phyloP scores from a whole-genome alignment of 2,797 vertebrate genomes.

The Myotis vivesi region DNA sequence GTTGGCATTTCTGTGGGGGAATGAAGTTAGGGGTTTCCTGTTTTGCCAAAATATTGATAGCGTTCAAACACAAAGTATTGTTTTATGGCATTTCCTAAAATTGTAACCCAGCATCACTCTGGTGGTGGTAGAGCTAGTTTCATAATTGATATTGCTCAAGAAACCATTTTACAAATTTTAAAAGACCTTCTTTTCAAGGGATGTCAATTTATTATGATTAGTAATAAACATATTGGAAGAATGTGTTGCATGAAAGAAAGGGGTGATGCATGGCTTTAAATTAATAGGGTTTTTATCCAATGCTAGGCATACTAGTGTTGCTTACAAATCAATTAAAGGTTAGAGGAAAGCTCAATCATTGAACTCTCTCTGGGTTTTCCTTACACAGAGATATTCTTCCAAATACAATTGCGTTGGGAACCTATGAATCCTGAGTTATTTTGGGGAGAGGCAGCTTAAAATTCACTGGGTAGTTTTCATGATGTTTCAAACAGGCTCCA shows the following conservation, averaged over 20 bases:
- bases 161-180: conserved; percentile 31
- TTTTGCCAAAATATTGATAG: not conserved
- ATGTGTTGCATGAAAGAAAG: conserved; percentile 31
- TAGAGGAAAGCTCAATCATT: conserved; percentile 6
- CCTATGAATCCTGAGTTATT: conserved; percentile 27
- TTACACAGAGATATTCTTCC: conserved; percentile 30
- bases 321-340: conserved; percentile 56
- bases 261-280: conserved; percentile 37
- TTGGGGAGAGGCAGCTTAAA: conserved; percentile 12
- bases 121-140: not conserved
- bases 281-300: conserved; percentile 45
- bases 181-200: conserved; percentile 41
- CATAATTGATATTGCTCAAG: not conserved
- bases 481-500: conserved; percentile 12
- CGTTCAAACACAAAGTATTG: not conserved
- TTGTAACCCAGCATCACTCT: not conserved
- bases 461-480: conserved; percentile 41
- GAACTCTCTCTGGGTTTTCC: conserved; percentile 13
- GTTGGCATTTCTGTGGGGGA: not conserved
- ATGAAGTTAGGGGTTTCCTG: not conserved
- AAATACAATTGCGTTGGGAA: conserved; percentile 11
- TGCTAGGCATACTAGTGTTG: not conserved
- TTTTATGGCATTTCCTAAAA: not conserved
- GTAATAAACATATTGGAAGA: conserved; percentile 24
- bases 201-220: conserved; percentile 45